A percentile compares a stretch with the other conserved stretches of the same genome.
Evolutionary conservation across 2,113 vertebrate species (phyloP).

Genomic region (Boulengeromyrus knoepffleri): DNA sequence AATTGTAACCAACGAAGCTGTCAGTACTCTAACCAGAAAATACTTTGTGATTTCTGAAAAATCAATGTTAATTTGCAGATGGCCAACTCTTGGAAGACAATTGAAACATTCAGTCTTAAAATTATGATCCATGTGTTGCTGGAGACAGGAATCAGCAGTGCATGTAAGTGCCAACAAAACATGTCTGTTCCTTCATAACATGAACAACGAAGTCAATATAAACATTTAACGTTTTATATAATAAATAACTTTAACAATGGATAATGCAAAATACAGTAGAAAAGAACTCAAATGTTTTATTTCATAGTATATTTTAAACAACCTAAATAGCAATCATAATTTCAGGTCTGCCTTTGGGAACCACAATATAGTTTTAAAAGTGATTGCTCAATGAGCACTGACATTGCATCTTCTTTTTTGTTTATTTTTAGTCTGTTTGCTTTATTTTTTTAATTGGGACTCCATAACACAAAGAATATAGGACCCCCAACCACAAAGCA

Average conservation of each 20-base stretch:
- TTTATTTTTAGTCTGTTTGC: not conserved
- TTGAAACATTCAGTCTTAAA: not conserved
- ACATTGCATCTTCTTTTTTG: not conserved
- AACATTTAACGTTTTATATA: not conserved
- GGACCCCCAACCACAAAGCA: not conserved
- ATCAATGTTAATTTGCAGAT: slow-evolving; percentile 5
- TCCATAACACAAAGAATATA: not conserved
- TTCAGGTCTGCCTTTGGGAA: not conserved
- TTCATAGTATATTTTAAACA: not conserved
- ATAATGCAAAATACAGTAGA: not conserved
- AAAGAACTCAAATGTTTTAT: not conserved
- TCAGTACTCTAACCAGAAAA: not conserved
- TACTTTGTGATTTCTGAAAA: not conserved
- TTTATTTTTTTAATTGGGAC: not conserved
- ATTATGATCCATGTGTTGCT: not conserved
- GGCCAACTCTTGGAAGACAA: too few relatives aligned
- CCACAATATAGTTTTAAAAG: not conserved
- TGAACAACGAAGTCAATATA: not conserved
- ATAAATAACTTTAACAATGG: not conserved
- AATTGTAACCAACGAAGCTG: not conserved
- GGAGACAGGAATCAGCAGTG: not conserved
- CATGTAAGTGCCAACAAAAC: not conserved
- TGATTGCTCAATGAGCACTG: not conserved
- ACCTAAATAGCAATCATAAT: not conserved
- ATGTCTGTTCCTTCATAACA: not conserved